Evolutionary conservation across 2,888 invertebrate genomes (phyloP), one percentile per base, ranked within the genome.

Genomic region (Synanthedon formicaeformis): DNA sequence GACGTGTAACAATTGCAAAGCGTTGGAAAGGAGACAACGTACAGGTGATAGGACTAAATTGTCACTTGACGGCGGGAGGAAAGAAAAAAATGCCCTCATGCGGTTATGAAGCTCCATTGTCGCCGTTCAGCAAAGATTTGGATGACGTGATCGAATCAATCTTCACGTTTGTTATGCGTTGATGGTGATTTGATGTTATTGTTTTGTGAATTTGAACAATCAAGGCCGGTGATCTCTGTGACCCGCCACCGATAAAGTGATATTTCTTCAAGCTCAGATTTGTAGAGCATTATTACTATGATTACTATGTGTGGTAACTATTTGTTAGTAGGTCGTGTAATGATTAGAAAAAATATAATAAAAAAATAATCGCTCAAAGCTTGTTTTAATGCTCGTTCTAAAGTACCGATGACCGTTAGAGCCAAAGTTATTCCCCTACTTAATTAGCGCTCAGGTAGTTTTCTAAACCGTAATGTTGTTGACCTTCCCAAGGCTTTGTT

Each of bases 141-240:
- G 86, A 87, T 63, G 86, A 85, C 58, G 81, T 86, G 55, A 82
- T 87, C 56, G 86, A 87, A 54, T 83, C 84, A 0, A 81, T 87
- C 64, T 87, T 87, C 67, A 71, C 79, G 10, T 87, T 87, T 57
- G 86, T 85, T 54, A 85, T 84, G 82, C 86, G 86, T 55, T 86
- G 86, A 81, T 55, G 11, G 45, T 45, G 14, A 14, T 16, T 5
- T 23, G 11, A 16, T 49, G 49, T 49, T 16, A 49, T 49, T 8
- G 13, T 49, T 14, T 18, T 13, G 13, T 49, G 49, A 14, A 16
- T 13, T 45, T n/a, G 45, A 45, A 45, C 45, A 13, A 14, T 12
- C 13, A 45, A 14, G 45, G 45, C n/a, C 45, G 3, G 13, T 45
- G 45, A 45, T 14, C 45, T 45, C 12, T 6, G 45, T 34, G 45